These are phyloP conservation scores for Antigone vipio DNA, from an alignment of 2,113 vertebrate species.

Conservation along the genomic window DNA sequence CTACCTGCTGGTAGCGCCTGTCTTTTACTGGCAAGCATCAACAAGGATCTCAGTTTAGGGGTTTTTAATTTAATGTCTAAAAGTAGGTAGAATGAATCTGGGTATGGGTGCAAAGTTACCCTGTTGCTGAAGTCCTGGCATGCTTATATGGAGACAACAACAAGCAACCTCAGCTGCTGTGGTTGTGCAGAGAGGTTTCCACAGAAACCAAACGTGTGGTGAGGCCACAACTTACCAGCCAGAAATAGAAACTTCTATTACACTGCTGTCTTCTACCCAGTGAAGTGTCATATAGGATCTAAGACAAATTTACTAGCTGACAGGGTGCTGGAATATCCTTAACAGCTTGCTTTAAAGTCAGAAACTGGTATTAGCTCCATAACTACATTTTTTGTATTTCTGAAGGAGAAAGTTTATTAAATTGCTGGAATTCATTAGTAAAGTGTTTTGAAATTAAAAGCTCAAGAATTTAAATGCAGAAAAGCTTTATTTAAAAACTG, in stretches of 20 bases:
- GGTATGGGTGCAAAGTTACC: not conserved
- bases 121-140: not conserved
- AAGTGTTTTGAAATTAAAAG: not conserved
- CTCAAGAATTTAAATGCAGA: not conserved
- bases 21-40: not conserved
- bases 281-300: not conserved
- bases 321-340: not conserved
- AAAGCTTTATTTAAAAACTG: not conserved
- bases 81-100: not conserved
- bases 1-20: not conserved
- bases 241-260: not conserved
- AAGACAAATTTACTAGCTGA: not conserved
- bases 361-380: not conserved
- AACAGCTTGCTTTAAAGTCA: not conserved
- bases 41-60: not conserved
- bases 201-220: not conserved
- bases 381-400: not conserved
- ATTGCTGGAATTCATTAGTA: not conserved
- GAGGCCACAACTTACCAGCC: not conserved
- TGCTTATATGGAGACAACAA: not conserved
- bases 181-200: not conserved
- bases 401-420: not conserved
- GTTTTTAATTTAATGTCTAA: not conserved
- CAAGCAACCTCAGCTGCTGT: not conserved
- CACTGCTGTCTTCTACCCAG: not conserved